Percentiles rank a stretch among this genome's conserved stretches.
Conservation (phyloP, 2,797 vertebrate species). For the Ficedula albicollis region DNA sequence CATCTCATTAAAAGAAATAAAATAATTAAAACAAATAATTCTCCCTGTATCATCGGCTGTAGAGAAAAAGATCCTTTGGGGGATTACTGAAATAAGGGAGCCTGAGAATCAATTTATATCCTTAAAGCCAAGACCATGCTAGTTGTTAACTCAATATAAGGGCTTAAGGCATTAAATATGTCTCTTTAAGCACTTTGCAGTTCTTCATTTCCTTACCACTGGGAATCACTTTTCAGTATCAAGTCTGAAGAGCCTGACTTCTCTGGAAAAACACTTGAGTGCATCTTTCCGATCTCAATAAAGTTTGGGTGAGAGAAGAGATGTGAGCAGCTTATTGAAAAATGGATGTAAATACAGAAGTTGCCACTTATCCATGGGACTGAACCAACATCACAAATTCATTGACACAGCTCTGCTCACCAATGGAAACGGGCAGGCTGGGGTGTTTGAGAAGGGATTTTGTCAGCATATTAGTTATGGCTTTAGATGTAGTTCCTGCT, state of each 20-base stretch:
- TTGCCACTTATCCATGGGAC: conserved; percentile 4
- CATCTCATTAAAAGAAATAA: not conserved
- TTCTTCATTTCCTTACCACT: conserved; percentile 57
- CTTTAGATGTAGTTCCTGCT: conserved; percentile 45
- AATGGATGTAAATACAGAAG: conserved; percentile 59
- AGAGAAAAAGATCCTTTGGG: conserved; percentile 12
- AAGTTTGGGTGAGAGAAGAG: conserved; percentile 52
- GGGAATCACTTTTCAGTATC: conserved; percentile 65
- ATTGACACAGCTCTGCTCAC: not conserved
- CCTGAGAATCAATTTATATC: conserved; percentile 60
- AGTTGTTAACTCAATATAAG: conserved; percentile 68
- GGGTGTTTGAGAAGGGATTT: conserved; percentile 35
- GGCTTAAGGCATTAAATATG: conserved; percentile 64
- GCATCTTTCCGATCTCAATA: conserved; percentile 67
- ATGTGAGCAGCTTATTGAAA: conserved; percentile 55
- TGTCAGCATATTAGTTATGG: conserved; percentile 65
- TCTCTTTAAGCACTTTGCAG: conserved; percentile 63
- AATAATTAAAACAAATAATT: not conserved
- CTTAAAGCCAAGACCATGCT: conserved; percentile 45
- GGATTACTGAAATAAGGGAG: conserved; percentile 62
- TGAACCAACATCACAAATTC: conserved; percentile 62
- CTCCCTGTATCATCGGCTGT: not conserved
- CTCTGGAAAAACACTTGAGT: conserved; percentile 61
- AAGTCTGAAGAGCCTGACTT: conserved; percentile 44
- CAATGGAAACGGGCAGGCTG: not conserved